Evolutionary conservation across 2,113 vertebrate species (phyloP).

Genomic region (Oncorhynchus tshawytscha): DNA sequence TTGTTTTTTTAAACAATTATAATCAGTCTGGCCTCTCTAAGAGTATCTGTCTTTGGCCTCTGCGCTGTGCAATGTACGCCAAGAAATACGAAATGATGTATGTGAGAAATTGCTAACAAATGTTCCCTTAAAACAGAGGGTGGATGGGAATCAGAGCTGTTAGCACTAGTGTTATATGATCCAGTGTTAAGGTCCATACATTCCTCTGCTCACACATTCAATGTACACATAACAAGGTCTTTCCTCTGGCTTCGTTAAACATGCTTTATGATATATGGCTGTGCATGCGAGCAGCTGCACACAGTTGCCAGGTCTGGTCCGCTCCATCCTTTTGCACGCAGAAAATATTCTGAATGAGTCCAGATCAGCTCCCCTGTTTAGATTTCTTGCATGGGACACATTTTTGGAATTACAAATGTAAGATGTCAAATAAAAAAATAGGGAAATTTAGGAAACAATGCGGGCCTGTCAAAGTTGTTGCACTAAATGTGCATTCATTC

Average conservation of each 20-base stretch:
- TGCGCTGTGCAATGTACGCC: slow-evolving; percentile 15
- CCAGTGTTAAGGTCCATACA: slow-evolving; percentile 20
- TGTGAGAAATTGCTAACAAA: slow-evolving; percentile 58
- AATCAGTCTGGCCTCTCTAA: slow-evolving; percentile 46
- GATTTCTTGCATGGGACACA: slow-evolving; percentile 8
- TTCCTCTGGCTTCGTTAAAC: slow-evolving; percentile 24
- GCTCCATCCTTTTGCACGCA: slow-evolving; percentile 12
- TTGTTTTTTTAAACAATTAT: slow-evolving; percentile 54
- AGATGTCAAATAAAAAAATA: slow-evolving; percentile 29
- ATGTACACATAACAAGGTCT: slow-evolving; percentile 20
- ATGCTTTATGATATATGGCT: slow-evolving; percentile 38
- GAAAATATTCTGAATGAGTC: slow-evolving; percentile 5
- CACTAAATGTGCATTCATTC: background rate
- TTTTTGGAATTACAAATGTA: slow-evolving; percentile 9
- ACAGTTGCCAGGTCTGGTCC: slow-evolving; percentile 19
- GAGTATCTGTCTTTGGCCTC: slow-evolving; percentile 41
- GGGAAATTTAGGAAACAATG: slow-evolving; percentile 24
- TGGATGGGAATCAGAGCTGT: background rate
- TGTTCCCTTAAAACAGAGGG: slow-evolving; percentile 41
- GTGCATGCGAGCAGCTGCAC: slow-evolving; percentile 22
- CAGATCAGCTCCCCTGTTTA: slow-evolving; percentile 19
- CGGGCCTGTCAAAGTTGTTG: slow-evolving; percentile 26
- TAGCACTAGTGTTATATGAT: slow-evolving; percentile 2
- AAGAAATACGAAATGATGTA: slow-evolving; percentile 51
- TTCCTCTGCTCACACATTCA: slow-evolving; percentile 8